phyloP scores from a whole-genome alignment of 2,888 invertebrate genomes.

The Arge pagana region DNA sequence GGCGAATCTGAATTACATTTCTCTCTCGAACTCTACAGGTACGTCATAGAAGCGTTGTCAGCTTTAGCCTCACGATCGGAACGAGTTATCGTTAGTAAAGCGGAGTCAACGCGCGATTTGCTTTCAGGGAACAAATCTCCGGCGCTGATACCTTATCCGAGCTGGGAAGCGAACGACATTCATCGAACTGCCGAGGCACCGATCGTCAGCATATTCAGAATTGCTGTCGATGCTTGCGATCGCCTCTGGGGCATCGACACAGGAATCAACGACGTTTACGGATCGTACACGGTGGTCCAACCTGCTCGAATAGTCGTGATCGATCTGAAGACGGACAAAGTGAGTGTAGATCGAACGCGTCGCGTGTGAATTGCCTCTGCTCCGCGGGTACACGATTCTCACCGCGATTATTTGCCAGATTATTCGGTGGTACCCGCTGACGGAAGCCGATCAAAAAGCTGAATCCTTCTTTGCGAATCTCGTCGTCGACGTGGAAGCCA shows the following conservation, averaged over 20 bases:
- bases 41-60: conserved; percentile 57
- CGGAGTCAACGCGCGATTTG: no score
- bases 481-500: conserved; percentile 70
- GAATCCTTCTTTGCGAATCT: conserved; percentile 83
- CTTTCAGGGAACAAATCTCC: conserved; percentile 70
- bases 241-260: conserved; percentile 84
- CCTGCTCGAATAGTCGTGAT: conserved; percentile 68
- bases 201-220: conserved; percentile 75
- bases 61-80: no score
- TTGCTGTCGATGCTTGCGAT: conserved; percentile 76
- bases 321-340: conserved; percentile 75
- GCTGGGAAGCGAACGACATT: conserved; percentile 78
- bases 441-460: conserved; percentile 70
- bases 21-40: conserved; percentile 54
- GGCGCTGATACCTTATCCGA: conserved; percentile 75
- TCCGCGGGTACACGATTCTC: no score
- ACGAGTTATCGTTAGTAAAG: no score
- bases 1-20: conserved; percentile 66
- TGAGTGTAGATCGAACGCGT: conserved; percentile 43
- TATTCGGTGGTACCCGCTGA: conserved; percentile 71
- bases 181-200: conserved; percentile 62
- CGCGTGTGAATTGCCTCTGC: no score
- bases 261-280: conserved; percentile 76
- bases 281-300: conserved; percentile 59
- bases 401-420: no score